Evolutionary conservation across 1,140 invertebrate genomes (phyloP).

Genomic region (Philotrypesis tridentata): DNA sequence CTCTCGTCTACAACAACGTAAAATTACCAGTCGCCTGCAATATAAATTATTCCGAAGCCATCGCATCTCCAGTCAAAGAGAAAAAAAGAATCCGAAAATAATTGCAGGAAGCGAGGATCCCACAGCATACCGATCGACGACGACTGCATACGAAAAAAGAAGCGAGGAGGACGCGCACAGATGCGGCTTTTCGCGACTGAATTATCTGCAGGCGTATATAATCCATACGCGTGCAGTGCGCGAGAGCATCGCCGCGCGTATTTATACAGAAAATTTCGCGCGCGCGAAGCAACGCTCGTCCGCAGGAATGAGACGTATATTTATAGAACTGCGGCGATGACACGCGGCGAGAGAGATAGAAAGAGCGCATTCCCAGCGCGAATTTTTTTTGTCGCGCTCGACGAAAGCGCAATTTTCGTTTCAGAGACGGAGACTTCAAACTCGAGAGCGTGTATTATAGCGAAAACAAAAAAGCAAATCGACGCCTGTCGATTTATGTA

Average conservation of each 20-base stretch:
- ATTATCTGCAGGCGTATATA: constrained; percentile 7
- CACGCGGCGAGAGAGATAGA: not conserved
- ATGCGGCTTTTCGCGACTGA: not conserved
- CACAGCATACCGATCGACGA: not conserved
- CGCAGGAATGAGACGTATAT: not conserved
- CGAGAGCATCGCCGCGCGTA: not conserved
- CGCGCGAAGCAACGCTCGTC: not conserved
- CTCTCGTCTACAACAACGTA: not conserved
- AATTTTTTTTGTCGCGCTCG: no score
- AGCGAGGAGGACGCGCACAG: not conserved
- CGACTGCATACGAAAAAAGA: constrained; percentile 8
- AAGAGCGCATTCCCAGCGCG: not conserved
- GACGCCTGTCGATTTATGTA: not conserved
- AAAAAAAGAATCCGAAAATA: constrained; percentile 11
- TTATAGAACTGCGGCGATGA: not conserved
- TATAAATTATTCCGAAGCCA: constrained; percentile 16
- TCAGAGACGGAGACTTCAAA: no score
- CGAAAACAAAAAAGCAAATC: not conserved
- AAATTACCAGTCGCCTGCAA: no score
- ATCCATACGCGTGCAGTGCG: not conserved
- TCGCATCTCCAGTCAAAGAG: not conserved
- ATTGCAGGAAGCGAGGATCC: constrained; percentile 38
- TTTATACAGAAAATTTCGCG: not conserved
- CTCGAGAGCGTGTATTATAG: no score
- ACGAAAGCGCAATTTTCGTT: no score